Evolutionary conservation across 1,140 invertebrate genomes (phyloP).

Genomic region (Cherax quadricarinatus): DNA sequence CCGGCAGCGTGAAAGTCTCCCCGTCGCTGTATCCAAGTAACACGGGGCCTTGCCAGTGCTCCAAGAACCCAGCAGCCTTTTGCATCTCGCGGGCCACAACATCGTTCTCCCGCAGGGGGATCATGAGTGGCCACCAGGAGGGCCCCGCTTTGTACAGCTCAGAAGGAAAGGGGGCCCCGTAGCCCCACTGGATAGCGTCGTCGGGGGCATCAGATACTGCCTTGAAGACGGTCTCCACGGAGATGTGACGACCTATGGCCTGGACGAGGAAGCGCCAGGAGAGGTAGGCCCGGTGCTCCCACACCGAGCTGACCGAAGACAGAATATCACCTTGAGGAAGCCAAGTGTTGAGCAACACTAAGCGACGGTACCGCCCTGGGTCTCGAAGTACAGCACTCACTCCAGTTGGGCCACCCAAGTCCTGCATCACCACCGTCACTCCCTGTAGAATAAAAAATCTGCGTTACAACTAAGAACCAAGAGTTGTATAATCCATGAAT

Average conservation of each 20-base stretch:
- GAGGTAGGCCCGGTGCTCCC: slow-evolving; percentile 25
- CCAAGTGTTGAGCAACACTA: slow-evolving; percentile 59
- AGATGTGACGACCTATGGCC: slow-evolving; percentile 15
- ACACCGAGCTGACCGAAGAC: neutral
- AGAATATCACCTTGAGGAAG: slow-evolving; percentile 47
- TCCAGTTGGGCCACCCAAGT: slow-evolving; percentile 58
- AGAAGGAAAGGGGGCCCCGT: slow-evolving; percentile 55
- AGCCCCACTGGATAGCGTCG: neutral
- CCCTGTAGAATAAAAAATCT: slow-evolving; percentile 16
- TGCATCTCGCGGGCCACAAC: slow-evolving; percentile 39
- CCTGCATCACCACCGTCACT: slow-evolving; percentile 42
- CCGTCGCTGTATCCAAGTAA: slow-evolving; percentile 56
- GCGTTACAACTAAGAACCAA: too few species aligned
- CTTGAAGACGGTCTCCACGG: slow-evolving; percentile 31
- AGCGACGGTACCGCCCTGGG: slow-evolving; percentile 37
- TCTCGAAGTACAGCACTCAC: slow-evolving; percentile 43
- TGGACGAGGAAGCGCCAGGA: neutral
- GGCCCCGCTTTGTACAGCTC: slow-evolving; percentile 41
- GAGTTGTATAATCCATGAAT: too few species aligned
- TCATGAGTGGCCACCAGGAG: slow-evolving; percentile 35
- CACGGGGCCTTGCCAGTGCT: slow-evolving; percentile 31
- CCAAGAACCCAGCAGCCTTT: slow-evolving; percentile 4
- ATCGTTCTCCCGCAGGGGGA: slow-evolving; percentile 23
- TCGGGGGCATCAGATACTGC: slow-evolving; percentile 23
- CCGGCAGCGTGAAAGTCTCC: slow-evolving; percentile 42